Evolutionary conservation across 1,140 invertebrate genomes (phyloP).

Genomic region (Stegodyphus mimosarum): DNA sequence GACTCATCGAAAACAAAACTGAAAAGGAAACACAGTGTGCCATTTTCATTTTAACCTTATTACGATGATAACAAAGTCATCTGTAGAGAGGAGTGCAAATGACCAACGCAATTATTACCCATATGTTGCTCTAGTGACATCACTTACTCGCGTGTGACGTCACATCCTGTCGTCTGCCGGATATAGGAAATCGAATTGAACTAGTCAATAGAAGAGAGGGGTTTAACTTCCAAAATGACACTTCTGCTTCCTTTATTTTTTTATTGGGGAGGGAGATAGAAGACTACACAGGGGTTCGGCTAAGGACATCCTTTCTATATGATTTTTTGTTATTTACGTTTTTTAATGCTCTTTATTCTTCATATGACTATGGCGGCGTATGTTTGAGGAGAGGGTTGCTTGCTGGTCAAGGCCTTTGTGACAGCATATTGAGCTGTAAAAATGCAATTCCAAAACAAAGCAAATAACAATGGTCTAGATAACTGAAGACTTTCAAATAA

Average conservation of each 20-base stretch:
- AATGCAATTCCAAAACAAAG: too few species aligned
- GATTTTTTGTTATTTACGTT: neutral
- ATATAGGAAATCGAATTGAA: constrained; percentile 57
- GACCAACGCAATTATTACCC: constrained; percentile 39
- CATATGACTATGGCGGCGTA: constrained; percentile 4
- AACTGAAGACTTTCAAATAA: too few species aligned
- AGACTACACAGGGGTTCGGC: constrained; percentile 8
- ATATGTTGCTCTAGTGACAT: constrained; percentile 48
- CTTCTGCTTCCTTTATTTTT: constrained; percentile 10
- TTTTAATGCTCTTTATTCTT: neutral
- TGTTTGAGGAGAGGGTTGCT: neutral
- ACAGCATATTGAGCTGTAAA: too few species aligned
- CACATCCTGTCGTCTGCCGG: constrained; percentile 57
- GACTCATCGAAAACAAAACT: too few species aligned
- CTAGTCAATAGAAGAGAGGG: constrained; percentile 49
- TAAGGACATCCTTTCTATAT: constrained; percentile 46
- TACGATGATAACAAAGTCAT: too few species aligned
- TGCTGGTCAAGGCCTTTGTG: constrained; percentile 42
- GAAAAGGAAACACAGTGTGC: too few species aligned
- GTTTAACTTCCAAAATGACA: constrained; percentile 52
- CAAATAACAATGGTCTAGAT: too few species aligned
- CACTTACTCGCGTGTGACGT: constrained; percentile 32
- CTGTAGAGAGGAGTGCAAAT: neutral
- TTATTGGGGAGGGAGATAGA: neutral
- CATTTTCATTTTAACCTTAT: too few species aligned